Evolutionary conservation across 2,797 vertebrate genomes (phyloP).

Genomic region (Acanthiza pusilla): DNA sequence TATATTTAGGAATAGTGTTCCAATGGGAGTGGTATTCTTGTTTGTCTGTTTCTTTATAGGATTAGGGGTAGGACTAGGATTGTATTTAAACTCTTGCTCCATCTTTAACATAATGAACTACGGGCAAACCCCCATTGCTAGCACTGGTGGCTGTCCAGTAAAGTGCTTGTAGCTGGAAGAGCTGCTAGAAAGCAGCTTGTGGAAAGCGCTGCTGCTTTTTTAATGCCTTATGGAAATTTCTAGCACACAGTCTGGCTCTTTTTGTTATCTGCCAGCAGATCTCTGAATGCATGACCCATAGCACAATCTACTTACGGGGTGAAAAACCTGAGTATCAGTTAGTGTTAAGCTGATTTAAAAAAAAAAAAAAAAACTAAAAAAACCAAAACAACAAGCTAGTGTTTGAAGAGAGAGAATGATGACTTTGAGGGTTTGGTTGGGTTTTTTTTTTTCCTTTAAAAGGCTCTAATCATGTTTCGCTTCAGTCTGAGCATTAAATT

Average conservation of each 20-base stretch:
- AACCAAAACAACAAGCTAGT: background rate
- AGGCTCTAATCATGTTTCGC: conserved; percentile 1
- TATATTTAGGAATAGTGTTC: background rate
- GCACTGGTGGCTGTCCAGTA: background rate
- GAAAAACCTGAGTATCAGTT: background rate
- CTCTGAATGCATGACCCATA: background rate
- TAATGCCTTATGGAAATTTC: conserved; percentile 25
- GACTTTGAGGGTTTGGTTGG: background rate
- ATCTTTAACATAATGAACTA: background rate
- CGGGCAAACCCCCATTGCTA: background rate
- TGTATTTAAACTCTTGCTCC: background rate
- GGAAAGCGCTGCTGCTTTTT: background rate
- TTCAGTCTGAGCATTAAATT: background rate
- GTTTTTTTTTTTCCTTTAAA: background rate
- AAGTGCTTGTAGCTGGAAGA: background rate
- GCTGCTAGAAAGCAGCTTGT: background rate
- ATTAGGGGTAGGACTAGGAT: background rate
- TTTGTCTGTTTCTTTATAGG: background rate
- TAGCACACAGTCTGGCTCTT: background rate
- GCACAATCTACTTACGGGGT: conserved; percentile 16
- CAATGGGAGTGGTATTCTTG: background rate
- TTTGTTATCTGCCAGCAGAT: conserved; percentile 29
- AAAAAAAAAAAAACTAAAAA: background rate
- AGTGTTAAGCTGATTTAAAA: background rate
- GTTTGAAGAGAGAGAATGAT: background rate